These are phyloP conservation scores for Podarcis muralis DNA, from an alignment of 2,113 vertebrate genomes.

Conservation along the genomic window DNA sequence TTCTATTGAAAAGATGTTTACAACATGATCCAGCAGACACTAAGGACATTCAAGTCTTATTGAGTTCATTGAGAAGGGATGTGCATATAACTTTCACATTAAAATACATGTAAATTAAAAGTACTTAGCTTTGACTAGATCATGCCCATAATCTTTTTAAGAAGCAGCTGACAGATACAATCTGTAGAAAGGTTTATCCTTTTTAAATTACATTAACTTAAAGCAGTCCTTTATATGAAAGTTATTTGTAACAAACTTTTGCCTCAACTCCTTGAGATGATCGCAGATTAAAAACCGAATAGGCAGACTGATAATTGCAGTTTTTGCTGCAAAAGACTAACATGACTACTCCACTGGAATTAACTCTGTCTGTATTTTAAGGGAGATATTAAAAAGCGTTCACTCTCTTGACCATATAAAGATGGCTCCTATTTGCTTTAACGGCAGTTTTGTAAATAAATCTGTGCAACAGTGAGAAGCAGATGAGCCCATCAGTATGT, in stretches of 20 bases:
- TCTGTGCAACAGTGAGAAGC: conserved; percentile 3
- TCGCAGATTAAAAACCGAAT: no score
- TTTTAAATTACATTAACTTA: not conserved
- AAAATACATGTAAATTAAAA: not conserved
- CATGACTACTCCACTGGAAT: not conserved
- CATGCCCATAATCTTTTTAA: no score
- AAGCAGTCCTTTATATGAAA: no score
- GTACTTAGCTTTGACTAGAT: not conserved
- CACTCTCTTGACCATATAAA: not conserved
- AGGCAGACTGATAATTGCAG: no score
- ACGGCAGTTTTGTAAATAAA: conserved; percentile 14
- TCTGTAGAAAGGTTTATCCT: not conserved
- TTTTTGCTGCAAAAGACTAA: no score
- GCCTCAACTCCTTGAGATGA: no score
- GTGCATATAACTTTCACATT: not conserved
- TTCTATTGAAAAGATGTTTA: conserved; percentile 24
- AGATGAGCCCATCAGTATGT: not conserved
- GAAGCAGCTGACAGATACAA: not conserved
- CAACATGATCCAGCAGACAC: not conserved
- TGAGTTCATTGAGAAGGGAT: not conserved
- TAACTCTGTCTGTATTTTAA: accelerated
- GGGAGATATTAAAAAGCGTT: not conserved
- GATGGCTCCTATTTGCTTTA: conserved; percentile 22
- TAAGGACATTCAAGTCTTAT: not conserved
- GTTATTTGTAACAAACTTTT: no score